Conservation (phyloP, 2,888 invertebrate genomes). For the Ashinkailepas kermadecensis region DNA sequence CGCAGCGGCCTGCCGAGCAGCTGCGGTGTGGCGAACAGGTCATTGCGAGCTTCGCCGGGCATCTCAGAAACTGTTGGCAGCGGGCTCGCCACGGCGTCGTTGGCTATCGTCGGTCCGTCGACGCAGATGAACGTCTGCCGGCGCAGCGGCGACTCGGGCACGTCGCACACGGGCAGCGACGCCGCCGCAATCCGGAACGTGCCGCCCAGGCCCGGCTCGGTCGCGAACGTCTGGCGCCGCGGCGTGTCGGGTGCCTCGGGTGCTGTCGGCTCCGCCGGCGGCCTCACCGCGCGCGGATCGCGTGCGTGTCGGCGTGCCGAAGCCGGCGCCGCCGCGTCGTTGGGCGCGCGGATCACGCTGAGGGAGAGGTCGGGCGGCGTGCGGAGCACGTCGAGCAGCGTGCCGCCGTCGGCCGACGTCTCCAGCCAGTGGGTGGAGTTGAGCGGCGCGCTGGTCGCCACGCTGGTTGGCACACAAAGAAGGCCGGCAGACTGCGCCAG, state of each 20-base stretch:
- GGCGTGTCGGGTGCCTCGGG: not conserved
- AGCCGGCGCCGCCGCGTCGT: not conserved
- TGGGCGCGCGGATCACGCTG: conserved; percentile 16
- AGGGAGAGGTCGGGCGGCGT: conserved; percentile 19
- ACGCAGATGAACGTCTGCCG: conserved; percentile 29
- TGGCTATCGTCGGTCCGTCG: not conserved
- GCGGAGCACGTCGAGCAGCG: conserved; percentile 7
- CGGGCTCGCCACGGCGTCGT: no score
- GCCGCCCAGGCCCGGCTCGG: not conserved
- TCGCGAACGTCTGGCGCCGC: conserved; percentile 7
- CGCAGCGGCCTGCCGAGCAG: not conserved
- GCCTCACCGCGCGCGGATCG: not conserved
- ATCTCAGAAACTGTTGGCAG: no score
- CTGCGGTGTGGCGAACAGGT: not conserved
- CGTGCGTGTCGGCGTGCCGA: not conserved
- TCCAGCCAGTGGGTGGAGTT: conserved; percentile 20
- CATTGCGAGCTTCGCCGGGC: no score
- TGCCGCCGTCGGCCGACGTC: not conserved
- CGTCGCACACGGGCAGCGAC: conserved; percentile 27
- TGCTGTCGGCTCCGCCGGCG: no score
- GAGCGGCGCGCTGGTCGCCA: not conserved
- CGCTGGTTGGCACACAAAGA: not conserved
- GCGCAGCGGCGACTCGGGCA: conserved; percentile 28
- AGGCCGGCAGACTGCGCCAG: not conserved
- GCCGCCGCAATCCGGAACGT: not conserved